Percentiles rank a stretch among this genome's conserved stretches.
Conservation (phyloP, 2,888 invertebrate species). For the Harmothoe impar region DNA sequence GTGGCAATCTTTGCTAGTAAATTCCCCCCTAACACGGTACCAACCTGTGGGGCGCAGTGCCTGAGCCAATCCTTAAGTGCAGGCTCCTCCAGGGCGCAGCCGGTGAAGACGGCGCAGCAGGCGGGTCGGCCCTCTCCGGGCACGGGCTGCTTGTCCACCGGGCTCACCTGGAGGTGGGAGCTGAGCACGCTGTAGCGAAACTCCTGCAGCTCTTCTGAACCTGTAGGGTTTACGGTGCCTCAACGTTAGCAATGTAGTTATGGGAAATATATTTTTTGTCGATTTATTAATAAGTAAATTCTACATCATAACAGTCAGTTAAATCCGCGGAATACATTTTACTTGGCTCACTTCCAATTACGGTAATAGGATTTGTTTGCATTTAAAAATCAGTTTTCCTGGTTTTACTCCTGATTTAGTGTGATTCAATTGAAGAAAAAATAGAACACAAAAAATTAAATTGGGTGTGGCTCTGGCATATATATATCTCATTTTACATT, state of each 20-base stretch:
- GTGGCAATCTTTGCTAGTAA: too few species aligned
- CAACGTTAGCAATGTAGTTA: neutral
- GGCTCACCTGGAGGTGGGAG: conserved; percentile 67
- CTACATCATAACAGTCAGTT: too few species aligned
- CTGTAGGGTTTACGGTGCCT: conserved; percentile 61
- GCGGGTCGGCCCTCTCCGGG: neutral
- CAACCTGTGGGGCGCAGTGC: conserved; percentile 77
- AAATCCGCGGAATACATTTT: too few species aligned
- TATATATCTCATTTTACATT: too few species aligned
- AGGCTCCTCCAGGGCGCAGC: conserved; percentile 73
- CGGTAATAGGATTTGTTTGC: too few species aligned
- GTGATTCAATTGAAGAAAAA: too few species aligned
- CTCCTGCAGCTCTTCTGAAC: conserved; percentile 68
- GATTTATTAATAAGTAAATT: neutral
- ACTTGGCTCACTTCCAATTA: too few species aligned
- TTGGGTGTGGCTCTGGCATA: too few species aligned
- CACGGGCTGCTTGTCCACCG: conserved; percentile 48
- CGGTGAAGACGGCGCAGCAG: conserved; percentile 77
- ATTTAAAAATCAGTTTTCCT: too few species aligned
- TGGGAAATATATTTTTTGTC: neutral
- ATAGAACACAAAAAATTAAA: too few species aligned
- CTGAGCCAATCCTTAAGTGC: conserved; percentile 77
- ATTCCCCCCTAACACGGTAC: neutral
- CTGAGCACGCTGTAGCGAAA: conserved; percentile 71
- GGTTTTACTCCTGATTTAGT: too few species aligned